A percentile compares a stretch with the other conserved stretches of the same genome.
These are phyloP conservation scores for Drosophila micromelanica DNA, from an alignment of 1,140 invertebrate species.

Conservation along the genomic window DNA sequence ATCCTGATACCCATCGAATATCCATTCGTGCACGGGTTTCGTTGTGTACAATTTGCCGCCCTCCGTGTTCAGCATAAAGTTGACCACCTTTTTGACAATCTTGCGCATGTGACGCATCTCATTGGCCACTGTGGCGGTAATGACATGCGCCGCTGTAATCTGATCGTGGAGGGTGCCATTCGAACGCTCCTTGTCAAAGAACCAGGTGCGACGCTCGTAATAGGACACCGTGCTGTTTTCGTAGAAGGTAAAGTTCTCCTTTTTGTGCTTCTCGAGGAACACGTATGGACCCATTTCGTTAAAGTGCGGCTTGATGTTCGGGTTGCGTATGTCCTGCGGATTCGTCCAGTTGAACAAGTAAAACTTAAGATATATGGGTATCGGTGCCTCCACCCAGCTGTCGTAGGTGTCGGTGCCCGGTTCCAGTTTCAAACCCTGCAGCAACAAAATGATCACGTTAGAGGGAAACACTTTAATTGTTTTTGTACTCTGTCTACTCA, in stretches of 20 bases:
- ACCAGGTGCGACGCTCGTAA: conserved; percentile 90
- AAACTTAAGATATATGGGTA: conserved; percentile 91
- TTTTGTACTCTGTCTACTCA: conserved; percentile 35
- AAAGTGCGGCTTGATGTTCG: conserved; percentile 87
- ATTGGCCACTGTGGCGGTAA: conserved; percentile 88
- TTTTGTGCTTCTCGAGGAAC: conserved; percentile 86
- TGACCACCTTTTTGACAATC: conserved; percentile 85
- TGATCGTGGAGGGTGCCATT: conserved; percentile 90
- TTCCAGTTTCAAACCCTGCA: conserved; percentile 87
- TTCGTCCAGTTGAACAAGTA: conserved; percentile 95
- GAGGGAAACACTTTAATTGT: background rate
- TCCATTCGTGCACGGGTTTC: conserved; percentile 87
- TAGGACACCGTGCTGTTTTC: conserved; percentile 93
- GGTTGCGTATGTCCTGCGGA: conserved; percentile 86
- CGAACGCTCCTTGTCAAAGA: conserved; percentile 89
- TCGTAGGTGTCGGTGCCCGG: conserved; percentile 87
- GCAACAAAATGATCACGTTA: background rate
- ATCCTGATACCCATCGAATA: conserved; percentile 92
- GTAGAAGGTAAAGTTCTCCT: conserved; percentile 88
- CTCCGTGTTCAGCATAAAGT: conserved; percentile 85
- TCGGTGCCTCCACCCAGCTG: conserved; percentile 90
- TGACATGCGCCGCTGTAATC: conserved; percentile 91
- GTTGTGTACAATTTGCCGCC: conserved; percentile 86
- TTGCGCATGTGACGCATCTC: conserved; percentile 85
- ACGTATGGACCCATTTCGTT: conserved; percentile 88